Conservation (phyloP, 2,888 invertebrate species). For the Drosophila colorata region DNA sequence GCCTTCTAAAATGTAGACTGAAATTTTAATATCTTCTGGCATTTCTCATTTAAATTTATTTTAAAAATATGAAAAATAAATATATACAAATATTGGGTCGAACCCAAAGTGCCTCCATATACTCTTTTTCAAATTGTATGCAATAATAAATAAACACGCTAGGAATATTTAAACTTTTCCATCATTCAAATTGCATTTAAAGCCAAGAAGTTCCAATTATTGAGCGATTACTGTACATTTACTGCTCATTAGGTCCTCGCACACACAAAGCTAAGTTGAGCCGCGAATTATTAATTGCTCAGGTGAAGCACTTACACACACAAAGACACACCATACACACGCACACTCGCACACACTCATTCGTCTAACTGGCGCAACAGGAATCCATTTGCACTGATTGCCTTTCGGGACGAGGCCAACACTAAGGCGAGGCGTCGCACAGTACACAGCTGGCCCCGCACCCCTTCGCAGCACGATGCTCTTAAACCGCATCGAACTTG, state of each 20-base stretch:
- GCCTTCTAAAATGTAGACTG: no score
- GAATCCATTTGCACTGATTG: slow-evolving; percentile 72
- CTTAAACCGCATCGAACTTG: slow-evolving; percentile 35
- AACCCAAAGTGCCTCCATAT: no score
- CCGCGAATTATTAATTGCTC: slow-evolving; percentile 51
- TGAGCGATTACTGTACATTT: slow-evolving; percentile 11
- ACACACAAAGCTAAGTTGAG: slow-evolving; percentile 27
- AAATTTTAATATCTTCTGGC: no score
- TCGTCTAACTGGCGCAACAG: slow-evolving; percentile 38
- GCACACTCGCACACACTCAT: slow-evolving; percentile 13
- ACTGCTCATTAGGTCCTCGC: slow-evolving; percentile 23
- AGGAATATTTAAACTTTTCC: no score
- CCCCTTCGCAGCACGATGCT: neutral
- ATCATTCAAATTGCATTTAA: no score
- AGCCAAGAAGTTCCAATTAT: neutral
- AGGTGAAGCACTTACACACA: slow-evolving; percentile 23
- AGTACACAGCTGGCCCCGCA: neutral
- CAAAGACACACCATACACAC: slow-evolving; percentile 1
- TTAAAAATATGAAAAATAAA: no score
- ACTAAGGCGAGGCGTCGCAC: slow-evolving; percentile 13
- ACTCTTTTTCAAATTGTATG: no score
- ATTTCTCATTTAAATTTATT: no score
- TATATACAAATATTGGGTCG: no score
- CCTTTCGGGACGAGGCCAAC: slow-evolving; percentile 17
- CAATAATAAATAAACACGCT: no score